Evolutionary conservation across 2,888 invertebrate species (phyloP).

Genomic region (Heliconius aoede): DNA sequence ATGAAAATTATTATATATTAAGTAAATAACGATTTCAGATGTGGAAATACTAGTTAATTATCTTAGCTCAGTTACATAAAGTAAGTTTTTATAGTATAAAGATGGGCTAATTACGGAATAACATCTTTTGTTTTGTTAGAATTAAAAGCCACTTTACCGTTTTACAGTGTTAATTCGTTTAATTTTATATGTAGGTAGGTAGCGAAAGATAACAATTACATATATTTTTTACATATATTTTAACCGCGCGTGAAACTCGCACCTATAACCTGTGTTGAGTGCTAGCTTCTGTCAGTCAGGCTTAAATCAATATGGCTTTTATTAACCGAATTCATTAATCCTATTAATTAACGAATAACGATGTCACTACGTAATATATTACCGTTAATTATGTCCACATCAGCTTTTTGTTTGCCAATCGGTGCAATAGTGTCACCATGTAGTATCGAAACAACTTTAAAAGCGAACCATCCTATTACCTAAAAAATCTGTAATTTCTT

Average conservation of each 20-base stretch:
- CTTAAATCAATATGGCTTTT: neutral
- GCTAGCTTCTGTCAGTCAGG: neutral
- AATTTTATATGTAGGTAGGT: too few relatives aligned
- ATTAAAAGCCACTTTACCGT: neutral
- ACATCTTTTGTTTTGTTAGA: neutral
- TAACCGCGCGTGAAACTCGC: neutral
- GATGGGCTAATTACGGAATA: neutral
- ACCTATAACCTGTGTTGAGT: neutral
- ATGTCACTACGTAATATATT: conserved; percentile 26
- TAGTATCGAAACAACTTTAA: neutral
- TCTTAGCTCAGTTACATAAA: neutral
- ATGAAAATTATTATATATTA: too few relatives aligned
- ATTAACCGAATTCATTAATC: neutral
- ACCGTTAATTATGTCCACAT: conserved; percentile 23
- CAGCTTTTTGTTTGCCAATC: conserved; percentile 8
- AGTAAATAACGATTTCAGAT: neutral
- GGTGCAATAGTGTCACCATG: conserved; percentile 3
- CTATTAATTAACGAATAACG: conserved; percentile 17
- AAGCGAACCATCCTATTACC: too few relatives aligned
- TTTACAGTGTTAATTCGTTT: too few relatives aligned
- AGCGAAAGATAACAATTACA: too few relatives aligned
- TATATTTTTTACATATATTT: too few relatives aligned
- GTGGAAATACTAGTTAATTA: neutral
- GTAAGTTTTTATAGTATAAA: neutral
- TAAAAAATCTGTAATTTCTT: too few relatives aligned